These are phyloP conservation scores for Marcusenius ussheri DNA, from an alignment of 2,113 vertebrate species.

Conservation along the genomic window DNA sequence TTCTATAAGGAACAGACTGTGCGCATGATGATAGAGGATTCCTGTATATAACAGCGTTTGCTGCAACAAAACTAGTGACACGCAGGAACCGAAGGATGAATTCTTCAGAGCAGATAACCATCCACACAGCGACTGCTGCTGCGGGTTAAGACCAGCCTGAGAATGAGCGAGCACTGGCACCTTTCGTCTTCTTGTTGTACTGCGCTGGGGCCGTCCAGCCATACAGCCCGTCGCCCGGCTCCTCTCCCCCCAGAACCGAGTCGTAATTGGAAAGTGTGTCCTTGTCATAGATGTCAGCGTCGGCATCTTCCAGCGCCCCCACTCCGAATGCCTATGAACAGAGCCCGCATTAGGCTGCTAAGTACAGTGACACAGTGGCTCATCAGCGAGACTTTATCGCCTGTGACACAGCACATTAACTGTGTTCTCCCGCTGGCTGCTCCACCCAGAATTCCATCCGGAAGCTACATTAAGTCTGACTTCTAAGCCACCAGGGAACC, in stretches of 20 bases:
- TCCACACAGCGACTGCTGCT: background rate
- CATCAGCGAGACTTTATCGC: background rate
- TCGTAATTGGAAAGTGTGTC: slow-evolving; percentile 86
- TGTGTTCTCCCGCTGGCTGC: background rate
- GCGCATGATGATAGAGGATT: background rate
- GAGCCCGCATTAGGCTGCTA: background rate
- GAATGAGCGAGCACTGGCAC: slow-evolving; percentile 7
- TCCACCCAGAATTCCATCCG: background rate
- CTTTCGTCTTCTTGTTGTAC: slow-evolving; percentile 61
- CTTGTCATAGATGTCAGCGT: slow-evolving; percentile 84
- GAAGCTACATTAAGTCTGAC: background rate
- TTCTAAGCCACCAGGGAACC: background rate
- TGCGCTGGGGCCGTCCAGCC: slow-evolving; percentile 91
- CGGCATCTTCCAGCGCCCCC: slow-evolving; percentile 88
- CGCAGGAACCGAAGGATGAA: background rate
- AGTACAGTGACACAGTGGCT: background rate
- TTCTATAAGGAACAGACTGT: background rate
- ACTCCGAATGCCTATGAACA: slow-evolving; percentile 82
- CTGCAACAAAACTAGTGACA: background rate
- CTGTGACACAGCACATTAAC: background rate
- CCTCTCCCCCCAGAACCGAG: slow-evolving; percentile 73
- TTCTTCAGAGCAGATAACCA: background rate
- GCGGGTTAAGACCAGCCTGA: background rate
- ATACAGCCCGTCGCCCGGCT: slow-evolving; percentile 83
- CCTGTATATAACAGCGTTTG: background rate